A percentile compares a stretch with the other conserved stretches of the same genome.
phyloP scores from a whole-genome alignment of 1,140 invertebrate genomes.

The Aleiodes sp. region DNA sequence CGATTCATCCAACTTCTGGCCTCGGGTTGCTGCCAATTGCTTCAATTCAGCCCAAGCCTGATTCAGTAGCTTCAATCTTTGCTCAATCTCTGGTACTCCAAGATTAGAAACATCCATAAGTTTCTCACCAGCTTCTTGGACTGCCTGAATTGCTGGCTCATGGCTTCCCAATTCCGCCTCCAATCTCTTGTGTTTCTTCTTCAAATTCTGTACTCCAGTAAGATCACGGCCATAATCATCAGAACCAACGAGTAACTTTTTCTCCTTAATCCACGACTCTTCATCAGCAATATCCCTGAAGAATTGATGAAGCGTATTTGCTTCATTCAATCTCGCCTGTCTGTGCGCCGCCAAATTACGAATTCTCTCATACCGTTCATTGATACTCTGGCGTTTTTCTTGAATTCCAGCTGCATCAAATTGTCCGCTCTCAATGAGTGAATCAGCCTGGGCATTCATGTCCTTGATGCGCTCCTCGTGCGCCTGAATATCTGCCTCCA shows the following conservation, averaged over 20 bases:
- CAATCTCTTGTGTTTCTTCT: slow-evolving; percentile 97
- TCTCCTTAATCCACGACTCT: slow-evolving; percentile 99
- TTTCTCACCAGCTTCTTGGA: slow-evolving; percentile 96
- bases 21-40: slow-evolving; percentile 85
- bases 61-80: slow-evolving; percentile 83
- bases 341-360: slow-evolving; percentile 93
- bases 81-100: slow-evolving; percentile 95
- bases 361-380: slow-evolving; percentile 92
- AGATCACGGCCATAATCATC: slow-evolving; percentile 98
- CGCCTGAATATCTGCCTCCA: slow-evolving; percentile 96
- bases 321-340: slow-evolving; percentile 89
- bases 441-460: slow-evolving; percentile 95
- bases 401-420: slow-evolving; percentile 94
- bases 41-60: slow-evolving; percentile 93
- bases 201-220: slow-evolving; percentile 96
- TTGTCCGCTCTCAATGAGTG: slow-evolving; percentile 92
- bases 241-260: slow-evolving; percentile 96
- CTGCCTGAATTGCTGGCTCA: slow-evolving; percentile 96
- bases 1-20: slow-evolving; percentile 94
- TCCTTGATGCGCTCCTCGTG: slow-evolving; percentile 96
- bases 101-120: slow-evolving; percentile 97
- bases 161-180: slow-evolving; percentile 96
- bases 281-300: slow-evolving; percentile 99
- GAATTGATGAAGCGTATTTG: slow-evolving; percentile 98
- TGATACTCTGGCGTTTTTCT: slow-evolving; percentile 91